phyloP scores from a whole-genome alignment of 2,888 invertebrate species.

The Monopis laevigella region DNA sequence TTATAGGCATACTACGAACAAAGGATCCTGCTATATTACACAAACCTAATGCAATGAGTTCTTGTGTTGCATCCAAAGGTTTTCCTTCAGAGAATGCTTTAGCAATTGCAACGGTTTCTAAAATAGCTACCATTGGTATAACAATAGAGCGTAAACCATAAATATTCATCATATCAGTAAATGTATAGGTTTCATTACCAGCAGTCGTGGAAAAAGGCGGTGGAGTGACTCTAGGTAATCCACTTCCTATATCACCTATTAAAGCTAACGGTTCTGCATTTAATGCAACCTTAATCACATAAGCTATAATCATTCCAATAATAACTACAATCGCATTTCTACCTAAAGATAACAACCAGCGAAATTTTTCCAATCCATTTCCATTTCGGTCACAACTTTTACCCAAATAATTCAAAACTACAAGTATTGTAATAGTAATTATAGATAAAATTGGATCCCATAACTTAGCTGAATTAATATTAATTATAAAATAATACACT shows the following conservation, averaged over 20 bases:
- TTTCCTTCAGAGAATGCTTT: slow-evolving; percentile 83
- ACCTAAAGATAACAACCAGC: slow-evolving; percentile 74
- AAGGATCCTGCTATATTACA: slow-evolving; percentile 87
- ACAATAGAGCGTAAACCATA: slow-evolving; percentile 71
- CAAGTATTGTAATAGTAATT: slow-evolving; percentile 68
- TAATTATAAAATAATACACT: slow-evolving; percentile 65
- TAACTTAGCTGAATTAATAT: slow-evolving; percentile 65
- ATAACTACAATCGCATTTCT: slow-evolving; percentile 85
- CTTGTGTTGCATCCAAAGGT: slow-evolving; percentile 87
- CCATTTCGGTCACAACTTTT: slow-evolving; percentile 58
- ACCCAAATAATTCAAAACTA: slow-evolving; percentile 71
- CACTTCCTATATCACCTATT: slow-evolving; percentile 72
- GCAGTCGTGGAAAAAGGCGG: slow-evolving; percentile 74
- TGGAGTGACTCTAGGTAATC: slow-evolving; percentile 71
- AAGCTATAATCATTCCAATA: slow-evolving; percentile 73
- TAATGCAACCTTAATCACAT: slow-evolving; percentile 31
- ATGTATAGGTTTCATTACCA: slow-evolving; percentile 68
- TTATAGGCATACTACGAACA: slow-evolving; percentile 86
- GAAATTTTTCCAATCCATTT: slow-evolving; percentile 49
- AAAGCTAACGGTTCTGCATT: slow-evolving; percentile 69
- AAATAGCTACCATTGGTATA: slow-evolving; percentile 74
- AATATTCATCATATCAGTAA: slow-evolving; percentile 69
- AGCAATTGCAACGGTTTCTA: slow-evolving; percentile 78
- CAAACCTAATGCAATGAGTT: slow-evolving; percentile 88
- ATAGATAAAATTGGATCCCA: slow-evolving; percentile 76